phyloP scores from a whole-genome alignment of 2,113 vertebrate species.

The Protobothrops flavoviridis region DNA sequence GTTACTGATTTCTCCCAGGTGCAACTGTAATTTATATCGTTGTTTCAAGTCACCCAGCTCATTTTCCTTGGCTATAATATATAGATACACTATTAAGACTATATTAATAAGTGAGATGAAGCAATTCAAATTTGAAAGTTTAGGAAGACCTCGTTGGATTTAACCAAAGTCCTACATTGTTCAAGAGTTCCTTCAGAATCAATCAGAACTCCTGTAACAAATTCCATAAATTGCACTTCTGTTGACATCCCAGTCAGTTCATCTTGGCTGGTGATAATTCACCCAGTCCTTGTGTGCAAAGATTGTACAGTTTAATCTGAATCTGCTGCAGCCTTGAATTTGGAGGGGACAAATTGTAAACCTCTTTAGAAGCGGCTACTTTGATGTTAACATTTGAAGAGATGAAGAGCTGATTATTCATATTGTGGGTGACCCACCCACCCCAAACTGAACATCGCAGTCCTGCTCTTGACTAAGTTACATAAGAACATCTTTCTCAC shows the following conservation, averaged over 20 bases:
- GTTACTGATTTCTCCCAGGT: background rate
- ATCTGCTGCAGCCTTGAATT: background rate
- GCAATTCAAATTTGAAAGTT: background rate
- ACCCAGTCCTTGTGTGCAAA: background rate
- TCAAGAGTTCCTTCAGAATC: background rate
- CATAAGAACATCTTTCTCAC: background rate
- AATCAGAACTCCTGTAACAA: background rate
- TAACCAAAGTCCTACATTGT: background rate
- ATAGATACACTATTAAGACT: background rate
- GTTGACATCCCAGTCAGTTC: background rate
- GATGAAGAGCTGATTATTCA: background rate
- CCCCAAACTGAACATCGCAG: background rate
- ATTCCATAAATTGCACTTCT: background rate
- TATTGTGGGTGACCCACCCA: too few relatives aligned
- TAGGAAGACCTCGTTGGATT: background rate
- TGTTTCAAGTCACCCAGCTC: background rate
- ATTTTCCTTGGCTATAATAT: background rate
- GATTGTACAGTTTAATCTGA: background rate
- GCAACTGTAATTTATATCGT: background rate
- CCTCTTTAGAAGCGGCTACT: background rate
- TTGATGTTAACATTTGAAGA: conserved; percentile 15
- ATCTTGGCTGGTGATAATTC: background rate
- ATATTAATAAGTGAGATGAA: background rate
- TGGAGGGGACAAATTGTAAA: background rate
- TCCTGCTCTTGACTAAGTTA: background rate